These are phyloP conservation scores for Lydus trimaculatus DNA, from an alignment of 2,888 invertebrate species.

Conservation along the genomic window DNA sequence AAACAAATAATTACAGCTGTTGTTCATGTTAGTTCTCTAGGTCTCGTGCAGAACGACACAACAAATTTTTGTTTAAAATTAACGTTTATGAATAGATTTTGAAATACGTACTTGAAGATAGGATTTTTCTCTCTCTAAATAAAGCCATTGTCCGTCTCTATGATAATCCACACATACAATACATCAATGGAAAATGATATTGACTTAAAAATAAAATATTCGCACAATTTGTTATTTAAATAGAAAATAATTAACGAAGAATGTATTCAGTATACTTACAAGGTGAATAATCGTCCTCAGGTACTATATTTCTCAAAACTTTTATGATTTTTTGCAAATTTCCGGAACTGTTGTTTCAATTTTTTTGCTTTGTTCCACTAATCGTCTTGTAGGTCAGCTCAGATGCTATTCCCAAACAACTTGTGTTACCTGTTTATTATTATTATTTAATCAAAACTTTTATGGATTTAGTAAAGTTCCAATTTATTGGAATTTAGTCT, in stretches of 20 bases:
- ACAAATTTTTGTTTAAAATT: not conserved
- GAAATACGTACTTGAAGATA: conserved; percentile 4
- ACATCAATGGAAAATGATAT: not conserved
- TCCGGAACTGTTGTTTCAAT: too few species aligned
- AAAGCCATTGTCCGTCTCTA: not conserved
- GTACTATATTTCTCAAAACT: too few species aligned
- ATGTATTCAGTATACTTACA: not conserved
- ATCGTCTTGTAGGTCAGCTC: too few species aligned
- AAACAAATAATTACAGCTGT: not conserved
- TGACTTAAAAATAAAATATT: not conserved
- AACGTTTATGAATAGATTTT: conserved; percentile 9
- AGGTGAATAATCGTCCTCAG: too few species aligned
- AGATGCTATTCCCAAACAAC: too few species aligned
- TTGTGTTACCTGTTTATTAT: too few species aligned
- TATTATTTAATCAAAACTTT: too few species aligned
- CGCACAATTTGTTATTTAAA: not conserved
- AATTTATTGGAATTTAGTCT: too few species aligned
- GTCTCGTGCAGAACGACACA: not conserved
- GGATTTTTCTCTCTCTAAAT: not conserved
- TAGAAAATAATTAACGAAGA: too few species aligned
- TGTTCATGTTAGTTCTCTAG: not conserved
- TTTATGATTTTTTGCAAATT: too few species aligned
- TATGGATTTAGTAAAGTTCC: too few species aligned
- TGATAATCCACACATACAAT: not conserved
- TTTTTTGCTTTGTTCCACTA: too few species aligned